Evolutionary conservation across 2,113 vertebrate species (phyloP), one percentile per base, ranked within the genome.

Genomic region (Salvelinus alpinus): DNA sequence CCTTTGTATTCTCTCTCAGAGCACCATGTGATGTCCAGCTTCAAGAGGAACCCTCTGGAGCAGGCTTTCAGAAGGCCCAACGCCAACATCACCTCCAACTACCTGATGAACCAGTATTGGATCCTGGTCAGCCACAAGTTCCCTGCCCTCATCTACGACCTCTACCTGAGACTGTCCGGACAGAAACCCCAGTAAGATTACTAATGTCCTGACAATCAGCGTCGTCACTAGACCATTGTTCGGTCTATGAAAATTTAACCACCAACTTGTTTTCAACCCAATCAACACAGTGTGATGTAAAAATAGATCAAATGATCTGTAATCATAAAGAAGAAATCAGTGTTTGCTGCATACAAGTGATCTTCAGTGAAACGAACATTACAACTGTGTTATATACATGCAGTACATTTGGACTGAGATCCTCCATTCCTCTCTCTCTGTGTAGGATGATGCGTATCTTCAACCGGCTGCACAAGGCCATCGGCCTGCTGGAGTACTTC

Each of bases 391-490:
- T 54, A 5, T 51, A 34, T 1, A 14, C 54, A 1, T 1, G 34
- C 51, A 24, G 20, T 29, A 7, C 6, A 11, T 66, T 66, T 54
- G 51, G 51, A 54, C 51, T 51, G 48, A 18, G 51, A 54, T 34
- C 47, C 20, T 76, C 51, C 14, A 57, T 44, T 3, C 38, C 38
- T 24, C 9, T 27, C 3, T 8, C 62, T 76, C 5, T 74, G 16
- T 16, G 13, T 77, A 99, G 97, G 88, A 97, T 99, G 95, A 95
- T 95, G 93, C 95, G 95, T 75, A 92, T 97, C 76, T 95, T 97
- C 83, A 96, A 95, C 71, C 93, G 95, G n/a, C 91, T 98, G 62
- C 92, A 97, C 81, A 97, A 91, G 80, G 95, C 94, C 31, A 88
- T 96, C 73, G 84, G 93, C 71, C 92, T 98, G 78, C 75, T 98